These are phyloP conservation scores for Gobio gobio DNA, from an alignment of 2,113 vertebrate genomes.

Conservation along the genomic window DNA sequence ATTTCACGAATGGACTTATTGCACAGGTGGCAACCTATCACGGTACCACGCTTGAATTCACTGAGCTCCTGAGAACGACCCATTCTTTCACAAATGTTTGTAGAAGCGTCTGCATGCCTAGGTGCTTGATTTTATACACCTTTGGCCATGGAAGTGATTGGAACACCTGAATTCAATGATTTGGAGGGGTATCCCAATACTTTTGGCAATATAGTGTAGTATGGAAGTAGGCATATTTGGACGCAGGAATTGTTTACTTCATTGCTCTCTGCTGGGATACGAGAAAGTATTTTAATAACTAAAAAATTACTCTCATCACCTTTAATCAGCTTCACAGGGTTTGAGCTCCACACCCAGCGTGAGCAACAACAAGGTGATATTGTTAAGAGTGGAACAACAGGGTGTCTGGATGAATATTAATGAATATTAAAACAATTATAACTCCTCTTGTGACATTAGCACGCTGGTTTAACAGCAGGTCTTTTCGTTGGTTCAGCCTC, in stretches of 20 bases:
- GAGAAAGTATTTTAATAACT: neutral
- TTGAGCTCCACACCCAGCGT: slow-evolving; percentile 2
- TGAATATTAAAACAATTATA: slow-evolving; percentile 21
- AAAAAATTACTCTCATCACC: neutral
- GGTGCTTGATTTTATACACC: too few species aligned
- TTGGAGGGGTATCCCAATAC: too few species aligned
- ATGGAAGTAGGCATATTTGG: too few species aligned
- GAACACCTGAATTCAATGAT: too few species aligned
- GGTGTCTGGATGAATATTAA: neutral
- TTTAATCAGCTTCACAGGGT: slow-evolving; percentile 18
- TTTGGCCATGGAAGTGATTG: too few species aligned
- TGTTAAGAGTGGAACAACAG: slow-evolving; percentile 2
- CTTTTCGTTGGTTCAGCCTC: neutral
- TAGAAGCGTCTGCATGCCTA: too few species aligned
- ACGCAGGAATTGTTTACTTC: neutral
- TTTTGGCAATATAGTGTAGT: too few species aligned
- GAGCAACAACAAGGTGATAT: slow-evolving; percentile 16
- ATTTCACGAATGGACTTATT: too few species aligned
- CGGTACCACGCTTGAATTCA: too few species aligned
- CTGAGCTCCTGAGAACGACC: too few species aligned
- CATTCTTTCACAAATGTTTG: too few species aligned
- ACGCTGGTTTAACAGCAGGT: slow-evolving; percentile 14
- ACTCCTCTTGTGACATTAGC: slow-evolving; percentile 10
- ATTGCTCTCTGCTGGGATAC: neutral
- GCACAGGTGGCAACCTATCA: too few species aligned